Percentiles rank a stretch among this genome's conserved stretches.
phyloP scores from a whole-genome alignment of 1,140 invertebrate genomes.

The Eupristina koningsbergeri region DNA sequence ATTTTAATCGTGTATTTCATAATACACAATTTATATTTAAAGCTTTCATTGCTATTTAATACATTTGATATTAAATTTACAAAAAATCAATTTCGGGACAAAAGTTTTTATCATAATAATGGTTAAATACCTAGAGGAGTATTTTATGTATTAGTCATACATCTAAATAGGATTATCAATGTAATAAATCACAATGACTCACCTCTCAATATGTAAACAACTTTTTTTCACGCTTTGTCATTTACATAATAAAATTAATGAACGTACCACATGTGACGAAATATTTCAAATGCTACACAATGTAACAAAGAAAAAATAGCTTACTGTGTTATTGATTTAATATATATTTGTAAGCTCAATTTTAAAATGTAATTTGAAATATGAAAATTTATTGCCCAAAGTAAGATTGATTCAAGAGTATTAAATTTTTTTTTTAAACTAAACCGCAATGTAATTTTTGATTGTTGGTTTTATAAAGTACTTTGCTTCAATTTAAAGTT shows the following conservation, averaged over 20 bases:
- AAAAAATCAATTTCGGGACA: constrained; percentile 19
- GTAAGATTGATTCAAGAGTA: background rate
- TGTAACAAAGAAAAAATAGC: background rate
- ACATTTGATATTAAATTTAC: background rate
- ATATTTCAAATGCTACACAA: constrained; percentile 19
- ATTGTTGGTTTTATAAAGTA: background rate
- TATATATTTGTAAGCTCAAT: background rate
- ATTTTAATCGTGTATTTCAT: background rate
- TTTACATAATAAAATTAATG: constrained; percentile 44
- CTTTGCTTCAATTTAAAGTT: background rate
- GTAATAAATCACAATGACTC: constrained; percentile 41
- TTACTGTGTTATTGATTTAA: background rate
- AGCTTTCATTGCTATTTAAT: background rate
- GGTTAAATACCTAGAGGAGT: constrained; percentile 27
- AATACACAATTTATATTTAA: background rate
- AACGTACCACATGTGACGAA: constrained; percentile 15
- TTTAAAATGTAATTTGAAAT: background rate
- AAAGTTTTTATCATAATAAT: constrained; percentile 12
- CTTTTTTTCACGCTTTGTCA: constrained; percentile 29
- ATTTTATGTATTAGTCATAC: constrained; percentile 36
- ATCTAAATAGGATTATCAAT: constrained; percentile 38
- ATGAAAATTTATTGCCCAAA: background rate
- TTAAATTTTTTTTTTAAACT: background rate
- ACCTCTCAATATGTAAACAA: constrained; percentile 13
- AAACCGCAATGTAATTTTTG: background rate